These are phyloP conservation scores for Polia nebulosa DNA, from an alignment of 2,888 invertebrate genomes.

Conservation along the genomic window DNA sequence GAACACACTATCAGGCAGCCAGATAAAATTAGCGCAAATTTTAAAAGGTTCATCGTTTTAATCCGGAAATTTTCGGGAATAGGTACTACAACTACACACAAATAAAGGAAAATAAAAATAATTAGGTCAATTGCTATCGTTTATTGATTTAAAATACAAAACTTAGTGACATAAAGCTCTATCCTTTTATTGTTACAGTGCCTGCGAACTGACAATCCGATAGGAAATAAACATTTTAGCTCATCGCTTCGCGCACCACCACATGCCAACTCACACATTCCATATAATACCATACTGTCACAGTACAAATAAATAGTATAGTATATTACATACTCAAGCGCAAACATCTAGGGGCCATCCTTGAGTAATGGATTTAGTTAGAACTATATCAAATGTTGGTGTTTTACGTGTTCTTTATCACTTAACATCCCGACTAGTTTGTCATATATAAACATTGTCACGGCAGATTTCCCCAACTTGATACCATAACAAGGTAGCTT, in stretches of 20 bases:
- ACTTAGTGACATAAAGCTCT: conserved; percentile 91
- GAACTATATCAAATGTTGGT: conserved; percentile 82
- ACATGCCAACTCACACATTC: conserved; percentile 76
- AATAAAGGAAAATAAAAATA: conserved; percentile 71
- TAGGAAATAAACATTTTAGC: conserved; percentile 90
- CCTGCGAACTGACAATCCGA: conserved; percentile 91
- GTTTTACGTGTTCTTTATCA: conserved; percentile 75
- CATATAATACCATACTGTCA: conserved; percentile 80
- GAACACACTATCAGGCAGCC: not conserved
- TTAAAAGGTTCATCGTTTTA: not conserved
- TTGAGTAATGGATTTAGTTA: conserved; percentile 80
- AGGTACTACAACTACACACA: not conserved
- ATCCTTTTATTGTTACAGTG: conserved; percentile 91
- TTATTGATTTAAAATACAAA: conserved; percentile 92
- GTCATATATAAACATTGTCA: conserved; percentile 69
- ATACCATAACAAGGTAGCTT: conserved; percentile 58
- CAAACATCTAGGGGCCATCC: conserved; percentile 86
- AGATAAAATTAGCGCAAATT: not conserved
- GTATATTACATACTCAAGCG: conserved; percentile 81
- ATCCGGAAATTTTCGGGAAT: not conserved
- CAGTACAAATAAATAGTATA: conserved; percentile 87
- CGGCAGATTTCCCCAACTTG: conserved; percentile 77
- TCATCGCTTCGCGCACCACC: conserved; percentile 81
- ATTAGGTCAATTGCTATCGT: conserved; percentile 88
- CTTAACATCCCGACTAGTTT: conserved; percentile 75